Evolutionary conservation across 2,888 invertebrate genomes (phyloP), one percentile per base, ranked within the genome.

Genomic region (Latrodectus hesperus): DNA sequence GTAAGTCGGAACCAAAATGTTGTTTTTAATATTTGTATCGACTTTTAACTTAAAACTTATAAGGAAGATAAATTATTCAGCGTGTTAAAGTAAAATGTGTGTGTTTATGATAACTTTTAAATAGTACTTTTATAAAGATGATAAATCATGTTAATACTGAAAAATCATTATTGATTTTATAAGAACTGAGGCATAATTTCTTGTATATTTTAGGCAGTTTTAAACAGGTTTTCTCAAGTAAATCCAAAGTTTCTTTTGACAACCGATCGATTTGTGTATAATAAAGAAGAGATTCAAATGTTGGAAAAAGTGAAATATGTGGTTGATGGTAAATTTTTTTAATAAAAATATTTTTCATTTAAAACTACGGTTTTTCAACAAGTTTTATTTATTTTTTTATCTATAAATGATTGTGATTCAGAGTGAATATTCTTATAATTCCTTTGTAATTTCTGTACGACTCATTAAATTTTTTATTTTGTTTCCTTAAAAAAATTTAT

Each of bases 261-360:
- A 49, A 93, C 93, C 6, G 93, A 94, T 90, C 93, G 93, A 75
- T 93, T 94, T 6, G 91, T 92, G 81, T 94, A 94, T 91, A 94
- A 94, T 90, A 93, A 93, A 9, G 93, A 93, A 91, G 91, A 92
- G 4, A 93, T 94, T 90, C 91, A 92, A 79, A 93, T 94, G 90
- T 90, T 93, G 22, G 92, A 92, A 11, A 94, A 94, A 22, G 81
- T 91, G 14, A 87, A 88, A 16, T 75, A 82, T 88, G 93, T 94
- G 12, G 88, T 89, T 10, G 53, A 82, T 51, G 84, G 89, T 86
- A 79, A 60, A 22, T n/a, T 72, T 10, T 11, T 11, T 67, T n/a
- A 17, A 67, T 65, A 38, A 38, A 38, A 38, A 6, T 38, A 6
- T 4, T 38, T 22, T 22, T 22, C 1, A 22, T 22, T 22, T 22